phyloP scores from a whole-genome alignment of 2,888 invertebrate genomes.

The Pinctada fucata region DNA sequence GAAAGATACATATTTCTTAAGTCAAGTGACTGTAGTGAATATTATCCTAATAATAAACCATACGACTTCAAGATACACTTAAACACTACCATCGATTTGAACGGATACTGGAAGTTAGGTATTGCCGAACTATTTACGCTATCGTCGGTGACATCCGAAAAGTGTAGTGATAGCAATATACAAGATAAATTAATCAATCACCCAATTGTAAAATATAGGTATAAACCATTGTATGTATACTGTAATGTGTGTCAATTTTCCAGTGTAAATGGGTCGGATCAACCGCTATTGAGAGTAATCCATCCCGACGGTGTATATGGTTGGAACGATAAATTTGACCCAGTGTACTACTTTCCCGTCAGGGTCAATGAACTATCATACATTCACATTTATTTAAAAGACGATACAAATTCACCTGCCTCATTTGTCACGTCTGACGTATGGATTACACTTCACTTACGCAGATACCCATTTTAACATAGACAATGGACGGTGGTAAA shows the following conservation, averaged over 20 bases:
- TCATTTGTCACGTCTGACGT: constrained; percentile 23
- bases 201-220: not conserved
- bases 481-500: not conserved
- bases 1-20: not conserved
- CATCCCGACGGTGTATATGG: not conserved
- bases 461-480: constrained; percentile 21
- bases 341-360: constrained; percentile 5
- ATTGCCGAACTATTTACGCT: not conserved
- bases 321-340: constrained; percentile 9
- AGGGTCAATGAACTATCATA: constrained; percentile 2
- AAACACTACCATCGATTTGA: not conserved
- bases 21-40: not conserved
- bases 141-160: not conserved
- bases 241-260: constrained; percentile 9
- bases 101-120: constrained; percentile 3
- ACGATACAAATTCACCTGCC: constrained; percentile 9
- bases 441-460: constrained; percentile 21
- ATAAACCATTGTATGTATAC: constrained; percentile 8
- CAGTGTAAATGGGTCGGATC: not conserved
- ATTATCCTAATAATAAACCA: not conserved
- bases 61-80: constrained; percentile 3
- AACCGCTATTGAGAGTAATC: not conserved
- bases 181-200: not conserved
- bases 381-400: constrained; percentile 13
- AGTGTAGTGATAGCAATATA: not conserved